Conservation (phyloP, 2,797 vertebrate genomes). For the Nasua narica region DNA sequence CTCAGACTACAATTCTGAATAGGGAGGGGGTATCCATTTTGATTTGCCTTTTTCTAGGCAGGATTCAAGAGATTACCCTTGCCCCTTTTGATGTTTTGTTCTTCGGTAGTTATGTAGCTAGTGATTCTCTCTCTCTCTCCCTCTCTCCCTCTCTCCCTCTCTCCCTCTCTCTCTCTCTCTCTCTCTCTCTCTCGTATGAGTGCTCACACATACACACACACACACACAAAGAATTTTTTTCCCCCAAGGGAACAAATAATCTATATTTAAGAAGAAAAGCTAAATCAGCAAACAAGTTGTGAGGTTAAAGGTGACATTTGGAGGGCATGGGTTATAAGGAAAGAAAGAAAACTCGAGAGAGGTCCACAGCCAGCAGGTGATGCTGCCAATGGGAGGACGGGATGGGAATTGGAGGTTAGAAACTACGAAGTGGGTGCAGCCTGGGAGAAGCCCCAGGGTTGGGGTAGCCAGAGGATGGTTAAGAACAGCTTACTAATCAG, state of each 20-base stretch:
- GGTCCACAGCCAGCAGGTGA: neutral
- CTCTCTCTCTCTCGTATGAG: neutral
- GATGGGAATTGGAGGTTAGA: neutral
- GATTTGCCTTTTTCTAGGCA: neutral
- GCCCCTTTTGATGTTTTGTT: neutral
- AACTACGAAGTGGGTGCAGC: fast-evolving
- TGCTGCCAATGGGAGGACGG: neutral
- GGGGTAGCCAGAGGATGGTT: fast-evolving
- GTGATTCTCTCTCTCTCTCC: neutral
- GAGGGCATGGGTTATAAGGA: neutral
- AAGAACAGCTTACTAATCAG: neutral
- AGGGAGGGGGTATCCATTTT: neutral
- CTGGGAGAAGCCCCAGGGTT: neutral
- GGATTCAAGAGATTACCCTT: neutral
- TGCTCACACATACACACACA: neutral
- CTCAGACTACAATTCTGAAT: neutral
- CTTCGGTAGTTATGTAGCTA: neutral
- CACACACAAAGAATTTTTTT: neutral
- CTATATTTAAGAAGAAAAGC: neutral
- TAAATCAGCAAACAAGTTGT: neutral
- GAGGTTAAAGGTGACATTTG: neutral
- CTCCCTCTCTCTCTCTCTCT: neutral
- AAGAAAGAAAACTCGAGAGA: neutral
- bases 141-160: neutral
- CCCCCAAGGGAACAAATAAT: neutral